These are phyloP conservation scores for Morone saxatilis DNA, from an alignment of 2,113 vertebrate genomes.

Conservation along the genomic window DNA sequence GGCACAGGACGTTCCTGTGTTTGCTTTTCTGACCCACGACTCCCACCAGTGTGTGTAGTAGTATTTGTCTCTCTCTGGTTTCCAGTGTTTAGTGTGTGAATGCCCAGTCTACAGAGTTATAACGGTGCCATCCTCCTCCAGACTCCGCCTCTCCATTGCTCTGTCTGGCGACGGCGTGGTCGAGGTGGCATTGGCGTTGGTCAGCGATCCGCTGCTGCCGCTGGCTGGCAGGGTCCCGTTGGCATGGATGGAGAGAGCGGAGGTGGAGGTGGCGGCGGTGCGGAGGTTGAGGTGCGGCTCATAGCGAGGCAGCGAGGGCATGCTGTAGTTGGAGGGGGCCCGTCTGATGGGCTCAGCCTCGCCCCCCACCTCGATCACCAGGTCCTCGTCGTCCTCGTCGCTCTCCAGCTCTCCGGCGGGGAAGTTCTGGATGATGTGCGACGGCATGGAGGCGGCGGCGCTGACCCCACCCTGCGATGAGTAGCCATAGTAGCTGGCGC, in stretches of 20 bases:
- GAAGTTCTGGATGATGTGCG: constrained; percentile 87
- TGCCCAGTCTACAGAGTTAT: constrained; percentile 91
- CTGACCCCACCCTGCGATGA: constrained; percentile 48
- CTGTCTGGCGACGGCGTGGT: constrained; percentile 62
- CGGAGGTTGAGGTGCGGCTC: constrained; percentile 88
- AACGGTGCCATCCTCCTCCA: constrained; percentile 97
- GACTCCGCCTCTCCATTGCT: constrained; percentile 75
- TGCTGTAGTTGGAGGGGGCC: constrained; percentile 80
- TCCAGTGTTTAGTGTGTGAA: constrained; percentile 45
- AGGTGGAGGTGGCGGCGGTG: constrained; percentile 41
- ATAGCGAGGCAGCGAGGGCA: constrained; percentile 86
- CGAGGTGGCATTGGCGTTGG: constrained; percentile 53
- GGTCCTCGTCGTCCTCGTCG: constrained; percentile 91
- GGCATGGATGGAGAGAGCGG: constrained; percentile 47
- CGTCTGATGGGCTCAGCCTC: constrained; percentile 85
- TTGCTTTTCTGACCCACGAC: not conserved
- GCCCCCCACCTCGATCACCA: constrained; percentile 89
- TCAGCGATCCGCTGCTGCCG: constrained; percentile 76
- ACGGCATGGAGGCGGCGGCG: constrained; percentile 52
- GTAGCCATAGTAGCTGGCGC: constrained; percentile 87
- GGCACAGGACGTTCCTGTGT: not conserved
- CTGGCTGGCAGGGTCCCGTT: constrained; percentile 87
- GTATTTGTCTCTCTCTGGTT: constrained; percentile 16
- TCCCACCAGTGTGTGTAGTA: constrained; percentile 9
- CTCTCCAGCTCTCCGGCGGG: constrained; percentile 91